Percentiles rank a stretch among this genome's conserved stretches.
Conservation (phyloP, 2,113 vertebrate species). For the Aspiorhynchus laticeps region DNA sequence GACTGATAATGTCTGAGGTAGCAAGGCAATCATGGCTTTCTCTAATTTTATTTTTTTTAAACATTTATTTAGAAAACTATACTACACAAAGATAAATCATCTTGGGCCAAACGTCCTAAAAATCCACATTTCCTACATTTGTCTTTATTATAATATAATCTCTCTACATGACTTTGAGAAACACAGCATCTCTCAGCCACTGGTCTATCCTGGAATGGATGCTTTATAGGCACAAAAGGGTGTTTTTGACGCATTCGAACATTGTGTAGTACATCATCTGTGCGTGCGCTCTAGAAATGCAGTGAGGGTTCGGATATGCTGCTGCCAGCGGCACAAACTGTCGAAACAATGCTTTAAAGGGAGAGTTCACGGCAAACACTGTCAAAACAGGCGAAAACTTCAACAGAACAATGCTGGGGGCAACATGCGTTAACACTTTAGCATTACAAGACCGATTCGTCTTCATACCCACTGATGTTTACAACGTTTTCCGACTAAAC, state of each 20-base stretch:
- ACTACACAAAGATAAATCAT: conserved; percentile 70
- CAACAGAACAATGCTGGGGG: conserved; percentile 33
- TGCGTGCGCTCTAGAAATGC: conserved; percentile 27
- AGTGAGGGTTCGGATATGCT: not conserved
- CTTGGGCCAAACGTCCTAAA: conserved; percentile 37
- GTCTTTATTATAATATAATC: conserved; percentile 23
- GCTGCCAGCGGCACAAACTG: not conserved
- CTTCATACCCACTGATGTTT: not conserved
- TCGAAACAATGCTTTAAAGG: conserved; percentile 17
- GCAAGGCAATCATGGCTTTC: conserved; percentile 98
- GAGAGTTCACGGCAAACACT: conserved; percentile 13
- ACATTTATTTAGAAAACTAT: conserved; percentile 81
- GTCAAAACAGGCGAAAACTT: conserved; percentile 37
- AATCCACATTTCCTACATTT: conserved; percentile 9
- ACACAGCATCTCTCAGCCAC: conserved; percentile 39
- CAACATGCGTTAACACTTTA: conserved; percentile 41
- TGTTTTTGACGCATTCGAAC: conserved; percentile 30
- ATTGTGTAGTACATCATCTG: conserved; percentile 39
- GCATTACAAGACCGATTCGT: conserved; percentile 10
- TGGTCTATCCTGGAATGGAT: conserved; percentile 70
- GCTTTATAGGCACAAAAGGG: conserved; percentile 79
- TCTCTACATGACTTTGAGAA: conserved; percentile 44
- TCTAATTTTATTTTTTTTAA: conserved; percentile 82
- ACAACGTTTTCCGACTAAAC: not conserved
- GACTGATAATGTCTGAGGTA: conserved; percentile 92